Conservation (phyloP, 2,797 vertebrate species). For the Botia almorhae region DNA sequence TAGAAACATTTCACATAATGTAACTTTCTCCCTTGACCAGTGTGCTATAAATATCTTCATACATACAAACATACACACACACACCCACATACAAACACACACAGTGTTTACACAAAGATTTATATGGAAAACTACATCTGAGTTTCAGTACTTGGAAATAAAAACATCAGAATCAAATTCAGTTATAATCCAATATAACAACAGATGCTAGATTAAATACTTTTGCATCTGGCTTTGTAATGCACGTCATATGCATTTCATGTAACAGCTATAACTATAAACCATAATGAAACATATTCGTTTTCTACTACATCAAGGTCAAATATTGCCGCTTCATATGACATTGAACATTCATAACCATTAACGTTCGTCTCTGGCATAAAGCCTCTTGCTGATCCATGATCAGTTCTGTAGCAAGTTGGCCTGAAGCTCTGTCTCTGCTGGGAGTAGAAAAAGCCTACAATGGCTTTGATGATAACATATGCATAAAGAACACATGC, state of each 20-base stretch:
- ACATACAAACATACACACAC: no score
- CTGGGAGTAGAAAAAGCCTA: neutral
- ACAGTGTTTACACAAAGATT: no score
- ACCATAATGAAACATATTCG: neutral
- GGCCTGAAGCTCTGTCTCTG: slow-evolving; percentile 1
- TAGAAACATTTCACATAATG: no score
- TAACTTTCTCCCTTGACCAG: no score
- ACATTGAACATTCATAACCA: neutral
- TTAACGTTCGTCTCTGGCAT: neutral
- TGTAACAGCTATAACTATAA: neutral
- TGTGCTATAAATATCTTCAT: no score
- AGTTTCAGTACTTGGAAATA: neutral
- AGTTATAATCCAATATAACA: neutral
- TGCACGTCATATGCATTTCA: neutral
- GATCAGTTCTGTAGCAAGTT: neutral
- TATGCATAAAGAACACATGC: slow-evolving; percentile 4
- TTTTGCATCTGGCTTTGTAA: neutral
- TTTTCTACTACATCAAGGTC: neutral
- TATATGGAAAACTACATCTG: neutral
- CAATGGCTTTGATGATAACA: slow-evolving; percentile 10
- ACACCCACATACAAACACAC: no score
- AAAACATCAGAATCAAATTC: neutral
- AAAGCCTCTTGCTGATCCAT: neutral
- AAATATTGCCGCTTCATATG: no score
- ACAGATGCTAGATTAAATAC: neutral